Evolutionary conservation across 30 jellyfish, hydroid and myxozoan genomes (phyloP), one percentile per base, ranked within the genome.

Genomic region (Mastigias papua): DNA sequence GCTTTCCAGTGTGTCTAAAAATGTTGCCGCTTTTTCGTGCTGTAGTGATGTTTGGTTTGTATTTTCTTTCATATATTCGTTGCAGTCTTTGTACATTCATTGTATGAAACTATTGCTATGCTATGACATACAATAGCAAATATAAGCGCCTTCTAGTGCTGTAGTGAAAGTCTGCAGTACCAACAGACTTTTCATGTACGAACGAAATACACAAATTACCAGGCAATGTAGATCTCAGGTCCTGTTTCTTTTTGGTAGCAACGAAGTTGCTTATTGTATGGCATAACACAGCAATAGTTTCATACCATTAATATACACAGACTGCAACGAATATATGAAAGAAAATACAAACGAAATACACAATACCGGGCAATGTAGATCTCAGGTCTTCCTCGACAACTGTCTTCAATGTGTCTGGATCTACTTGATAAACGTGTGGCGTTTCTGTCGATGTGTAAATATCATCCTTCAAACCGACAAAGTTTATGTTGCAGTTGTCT

Each of bases 401-500:
- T 27, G 90, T 80, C 25, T 64, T 33, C 34, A 62, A 28, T 16
- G 61, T 60, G 5, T 64, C 69, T 58, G 80, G 68, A 34, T 80
- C 90, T n/a, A 80, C 69, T 34, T 80, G 83, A 17, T 34, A 80
- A 15, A 80, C 30, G 20, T 34, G 62, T 9, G 90, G 90, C 6
- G 83, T 48, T 61, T 84, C 93, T 15, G 93, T 42, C 1, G 93
- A 69, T 1, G 89, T 89, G 29, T 50, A 84, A 27, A 46, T 42
- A 17, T 73, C 93, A 17, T 76, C 93, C 46, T 84, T 84, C 50
- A 84, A 19, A 19, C 42, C 68, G 71, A 84, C 71, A 0, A 73
- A 29, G 63, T 72, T 84, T 35, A 84, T 73, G 88, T 84, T 84
- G 81, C 79, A 58, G 71, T 84, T 84, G 42, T 84, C 93, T n/a